phyloP scores from a whole-genome alignment of 2,797 vertebrate genomes.

The Sus cebifrons region DNA sequence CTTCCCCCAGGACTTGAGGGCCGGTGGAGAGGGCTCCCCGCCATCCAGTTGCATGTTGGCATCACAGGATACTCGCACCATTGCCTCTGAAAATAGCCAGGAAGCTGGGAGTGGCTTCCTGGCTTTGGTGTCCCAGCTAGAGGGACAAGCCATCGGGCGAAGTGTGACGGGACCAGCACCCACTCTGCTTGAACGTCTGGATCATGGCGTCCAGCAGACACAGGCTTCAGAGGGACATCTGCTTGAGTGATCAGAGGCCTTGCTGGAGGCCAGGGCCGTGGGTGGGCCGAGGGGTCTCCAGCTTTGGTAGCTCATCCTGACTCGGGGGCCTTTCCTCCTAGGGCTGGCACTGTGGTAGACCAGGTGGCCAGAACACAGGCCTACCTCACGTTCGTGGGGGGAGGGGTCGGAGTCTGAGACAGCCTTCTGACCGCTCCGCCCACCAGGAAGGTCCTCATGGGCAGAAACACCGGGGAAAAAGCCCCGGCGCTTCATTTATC shows the following conservation, averaged over 20 bases:
- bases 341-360: neutral
- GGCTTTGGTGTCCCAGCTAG: neutral
- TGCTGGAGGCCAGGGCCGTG: neutral
- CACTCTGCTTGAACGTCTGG: no score
- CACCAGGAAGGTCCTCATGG: neutral
- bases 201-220: neutral
- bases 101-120: neutral
- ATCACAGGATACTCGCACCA: no score
- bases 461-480: neutral
- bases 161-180: rapidly evolving
- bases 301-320: no score
- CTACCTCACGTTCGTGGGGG: rapidly evolving
- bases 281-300: neutral
- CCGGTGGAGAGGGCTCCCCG: neutral
- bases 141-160: neutral
- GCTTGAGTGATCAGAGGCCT: neutral
- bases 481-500: neutral
- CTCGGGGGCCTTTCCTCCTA: neutral
- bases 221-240: neutral
- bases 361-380: neutral
- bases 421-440: neutral
- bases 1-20: neutral
- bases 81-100: neutral
- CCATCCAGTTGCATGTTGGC: no score
- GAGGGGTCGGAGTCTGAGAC: neutral